Evolutionary conservation across 2,888 invertebrate species (phyloP), one percentile per base, ranked within the genome.

Genomic region (Amblyjoppa fuscipennis): DNA sequence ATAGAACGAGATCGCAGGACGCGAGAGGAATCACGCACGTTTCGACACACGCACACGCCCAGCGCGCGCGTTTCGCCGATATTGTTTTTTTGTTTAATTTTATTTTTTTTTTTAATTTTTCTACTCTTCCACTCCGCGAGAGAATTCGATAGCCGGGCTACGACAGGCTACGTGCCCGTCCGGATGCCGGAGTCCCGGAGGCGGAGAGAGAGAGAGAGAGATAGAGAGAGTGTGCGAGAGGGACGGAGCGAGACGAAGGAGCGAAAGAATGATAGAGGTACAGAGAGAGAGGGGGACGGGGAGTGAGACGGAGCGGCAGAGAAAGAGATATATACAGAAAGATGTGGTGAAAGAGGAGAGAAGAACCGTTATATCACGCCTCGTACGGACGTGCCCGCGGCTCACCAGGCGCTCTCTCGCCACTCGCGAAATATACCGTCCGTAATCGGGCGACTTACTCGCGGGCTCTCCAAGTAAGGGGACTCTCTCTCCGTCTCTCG

Each of bases 351-450:
- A 84, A 81, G 83, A 86, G 83, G 84, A 88, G 80, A 86, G 86
- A 90, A 89, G 87, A 91, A 90, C 92, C 91, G 92, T 92, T 92
- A 92, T 91, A 88, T 87, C 88, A 87, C 87, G 85, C 85, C 87
- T 87, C 86, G 83, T 80, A 84, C 71, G 80, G 66, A 80, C 49
- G 64, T 81, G 73, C 70, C 38, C 45, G 75, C 71, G 53, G 64
- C 78, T 75, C 61, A 79, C 75, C 59, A 73, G 56, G 41, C 61
- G 73, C 59, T 82, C 78, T 79, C 76, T 68, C 68, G 76, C 53
- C 20, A 81, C 74, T 84, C 84, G 78, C 71, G 75, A 84, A 84
- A 84, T 61, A 76, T 81, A 71, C 66, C 84, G 84, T 84, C 84
- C 81, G 84, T 73, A 86, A 84, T 83, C 85, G 85, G 73, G 76